phyloP scores from a whole-genome alignment of 2,797 vertebrate genomes.

The Lepilemur ruficaudatus region DNA sequence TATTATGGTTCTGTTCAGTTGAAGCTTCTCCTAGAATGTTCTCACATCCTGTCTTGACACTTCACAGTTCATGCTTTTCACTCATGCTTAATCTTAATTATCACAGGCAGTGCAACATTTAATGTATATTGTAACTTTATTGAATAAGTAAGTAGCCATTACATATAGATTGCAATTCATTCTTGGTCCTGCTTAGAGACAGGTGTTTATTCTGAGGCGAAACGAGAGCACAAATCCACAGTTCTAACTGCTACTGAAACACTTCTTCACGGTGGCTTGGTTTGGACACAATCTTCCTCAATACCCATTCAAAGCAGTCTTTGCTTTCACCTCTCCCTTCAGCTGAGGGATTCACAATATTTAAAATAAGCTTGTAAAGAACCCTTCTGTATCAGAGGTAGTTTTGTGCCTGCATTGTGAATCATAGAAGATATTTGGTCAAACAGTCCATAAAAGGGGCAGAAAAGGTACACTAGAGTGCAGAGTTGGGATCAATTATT shows the following conservation, averaged over 20 bases:
- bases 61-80: neutral
- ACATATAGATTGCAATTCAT: constrained; percentile 65
- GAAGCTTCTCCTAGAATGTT: constrained; percentile 16
- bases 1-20: neutral
- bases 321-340: constrained; percentile 51
- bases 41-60: neutral
- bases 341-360: constrained; percentile 49
- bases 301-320: constrained; percentile 57
- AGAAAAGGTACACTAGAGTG: constrained; percentile 38
- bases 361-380: constrained; percentile 56
- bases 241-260: constrained; percentile 55
- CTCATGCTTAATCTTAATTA: constrained; percentile 24
- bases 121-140: constrained; percentile 67
- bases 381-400: constrained; percentile 72
- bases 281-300: constrained; percentile 57
- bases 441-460: constrained; percentile 45
- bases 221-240: constrained; percentile 53
- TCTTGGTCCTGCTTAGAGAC: constrained; percentile 57
- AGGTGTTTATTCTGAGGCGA: constrained; percentile 55
- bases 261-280: constrained; percentile 35
- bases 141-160: constrained; percentile 69
- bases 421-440: constrained; percentile 62
- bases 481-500: constrained; percentile 13
- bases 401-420: constrained; percentile 66
- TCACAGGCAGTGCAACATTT: constrained; percentile 44